These are phyloP conservation scores for Pelobates cultripes DNA, from an alignment of 2,797 vertebrate genomes.

Conservation along the genomic window DNA sequence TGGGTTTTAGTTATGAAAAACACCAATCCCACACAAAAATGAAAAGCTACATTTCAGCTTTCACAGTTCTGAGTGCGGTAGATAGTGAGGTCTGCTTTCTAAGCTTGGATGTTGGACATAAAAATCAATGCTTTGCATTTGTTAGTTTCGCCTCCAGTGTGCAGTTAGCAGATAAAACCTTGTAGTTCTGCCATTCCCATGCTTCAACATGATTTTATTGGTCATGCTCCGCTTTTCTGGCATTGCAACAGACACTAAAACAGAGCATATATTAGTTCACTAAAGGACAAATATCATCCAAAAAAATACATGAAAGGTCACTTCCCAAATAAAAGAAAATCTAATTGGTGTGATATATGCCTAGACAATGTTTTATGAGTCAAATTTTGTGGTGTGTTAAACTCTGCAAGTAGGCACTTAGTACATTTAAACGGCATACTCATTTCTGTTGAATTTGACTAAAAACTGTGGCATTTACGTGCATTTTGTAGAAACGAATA, in stretches of 20 bases:
- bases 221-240: slow-evolving; percentile 9
- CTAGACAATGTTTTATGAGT: background rate
- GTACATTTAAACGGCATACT: background rate
- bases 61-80: slow-evolving; percentile 2
- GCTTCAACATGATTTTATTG: background rate
- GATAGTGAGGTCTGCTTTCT: slow-evolving; percentile 14
- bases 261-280: slow-evolving; percentile 19
- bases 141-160: slow-evolving; percentile 16
- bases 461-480: background rate
- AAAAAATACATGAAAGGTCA: slow-evolving; percentile 11
- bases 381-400: background rate
- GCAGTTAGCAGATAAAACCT: slow-evolving; percentile 13
- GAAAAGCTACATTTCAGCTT: background rate
- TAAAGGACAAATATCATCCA: slow-evolving; percentile 7
- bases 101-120: slow-evolving; percentile 24
- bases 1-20: background rate
- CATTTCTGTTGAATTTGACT: background rate
- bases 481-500: background rate
- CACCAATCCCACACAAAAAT: no score
- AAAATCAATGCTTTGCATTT: slow-evolving; percentile 44
- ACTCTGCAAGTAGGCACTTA: slow-evolving; percentile 24
- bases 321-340: background rate
- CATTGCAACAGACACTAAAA: slow-evolving; percentile 16
- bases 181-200: background rate
- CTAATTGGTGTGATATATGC: background rate